These are phyloP conservation scores for Sesia bembeciformis DNA, from an alignment of 2,888 invertebrate species.

Conservation along the genomic window DNA sequence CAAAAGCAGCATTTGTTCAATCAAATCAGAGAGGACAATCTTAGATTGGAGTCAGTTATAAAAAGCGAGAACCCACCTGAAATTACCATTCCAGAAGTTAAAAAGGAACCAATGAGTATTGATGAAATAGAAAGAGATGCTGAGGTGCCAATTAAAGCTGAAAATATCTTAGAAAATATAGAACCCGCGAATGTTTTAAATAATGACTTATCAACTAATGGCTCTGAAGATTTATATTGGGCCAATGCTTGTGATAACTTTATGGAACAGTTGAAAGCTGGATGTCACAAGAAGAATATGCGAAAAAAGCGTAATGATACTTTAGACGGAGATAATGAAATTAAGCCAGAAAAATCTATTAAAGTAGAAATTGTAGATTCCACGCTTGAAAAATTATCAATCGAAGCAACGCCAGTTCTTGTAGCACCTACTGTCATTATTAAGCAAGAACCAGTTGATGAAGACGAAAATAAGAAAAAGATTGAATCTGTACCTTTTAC, in stretches of 20 bases:
- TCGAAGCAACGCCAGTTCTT: slow-evolving; percentile 8
- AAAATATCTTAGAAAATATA: slow-evolving; percentile 33
- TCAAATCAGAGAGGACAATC: slow-evolving; percentile 60
- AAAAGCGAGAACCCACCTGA: slow-evolving; percentile 76
- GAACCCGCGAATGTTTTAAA: slow-evolving; percentile 19
- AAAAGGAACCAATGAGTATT: slow-evolving; percentile 79
- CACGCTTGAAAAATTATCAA: background rate
- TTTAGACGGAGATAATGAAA: slow-evolving; percentile 29
- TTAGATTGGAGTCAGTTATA: slow-evolving; percentile 71
- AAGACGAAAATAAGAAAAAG: slow-evolving; percentile 30
- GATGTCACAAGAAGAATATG: slow-evolving; percentile 72
- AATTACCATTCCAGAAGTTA: slow-evolving; percentile 70
- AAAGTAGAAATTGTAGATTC: slow-evolving; percentile 4
- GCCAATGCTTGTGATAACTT: slow-evolving; percentile 84
- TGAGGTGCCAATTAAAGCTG: slow-evolving; percentile 52
- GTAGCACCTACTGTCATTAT: slow-evolving; percentile 16
- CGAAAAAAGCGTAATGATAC: slow-evolving; percentile 64
- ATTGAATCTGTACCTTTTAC: slow-evolving; percentile 4
- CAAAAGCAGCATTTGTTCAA: slow-evolving; percentile 62
- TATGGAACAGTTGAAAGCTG: slow-evolving; percentile 81
- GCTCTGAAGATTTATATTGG: slow-evolving; percentile 68
- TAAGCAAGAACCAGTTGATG: slow-evolving; percentile 53
- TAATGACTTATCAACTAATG: slow-evolving; percentile 6
- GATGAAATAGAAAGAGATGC: slow-evolving; percentile 78
- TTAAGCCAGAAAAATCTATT: slow-evolving; percentile 17